phyloP scores from a whole-genome alignment of 2,797 vertebrate genomes.

The Urocyon cinereoargenteus region DNA sequence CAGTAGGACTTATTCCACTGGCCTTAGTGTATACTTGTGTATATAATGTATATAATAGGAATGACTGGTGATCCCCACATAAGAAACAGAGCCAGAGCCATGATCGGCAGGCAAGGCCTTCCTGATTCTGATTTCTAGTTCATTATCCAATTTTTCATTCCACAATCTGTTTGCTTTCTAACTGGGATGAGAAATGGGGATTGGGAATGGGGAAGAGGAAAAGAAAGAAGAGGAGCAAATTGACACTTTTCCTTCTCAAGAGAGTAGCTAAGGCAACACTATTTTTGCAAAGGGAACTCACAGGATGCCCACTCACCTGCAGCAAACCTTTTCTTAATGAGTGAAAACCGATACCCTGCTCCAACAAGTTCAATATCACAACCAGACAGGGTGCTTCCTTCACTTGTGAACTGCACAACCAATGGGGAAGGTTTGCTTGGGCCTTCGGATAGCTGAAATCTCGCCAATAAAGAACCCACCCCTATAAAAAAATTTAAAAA shows the following conservation, averaged over 20 bases:
- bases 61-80: neutral
- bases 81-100: neutral
- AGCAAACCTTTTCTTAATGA: conserved; percentile 98
- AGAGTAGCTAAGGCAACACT: neutral
- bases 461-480: conserved; percentile 96
- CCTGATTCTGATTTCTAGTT: neutral
- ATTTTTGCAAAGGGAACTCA: neutral
- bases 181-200: neutral
- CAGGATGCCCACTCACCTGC: conserved; percentile 91
- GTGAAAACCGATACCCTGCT: conserved; percentile 96
- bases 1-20: neutral
- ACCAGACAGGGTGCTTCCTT: conserved; percentile 97
- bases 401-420: conserved; percentile 97
- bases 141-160: neutral
- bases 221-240: neutral
- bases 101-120: neutral
- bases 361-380: conserved; percentile 98
- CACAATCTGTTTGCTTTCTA: neutral
- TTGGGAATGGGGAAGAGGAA: neutral
- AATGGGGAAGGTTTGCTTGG: conserved; percentile 95
- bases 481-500: conserved; percentile 88
- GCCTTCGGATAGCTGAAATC: conserved; percentile 95
- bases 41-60: neutral
- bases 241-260: neutral
- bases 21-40: neutral